Evolutionary conservation across 2,113 vertebrate species (phyloP), one percentile per base, ranked within the genome.

Genomic region (Pedionomus torquatus): DNA sequence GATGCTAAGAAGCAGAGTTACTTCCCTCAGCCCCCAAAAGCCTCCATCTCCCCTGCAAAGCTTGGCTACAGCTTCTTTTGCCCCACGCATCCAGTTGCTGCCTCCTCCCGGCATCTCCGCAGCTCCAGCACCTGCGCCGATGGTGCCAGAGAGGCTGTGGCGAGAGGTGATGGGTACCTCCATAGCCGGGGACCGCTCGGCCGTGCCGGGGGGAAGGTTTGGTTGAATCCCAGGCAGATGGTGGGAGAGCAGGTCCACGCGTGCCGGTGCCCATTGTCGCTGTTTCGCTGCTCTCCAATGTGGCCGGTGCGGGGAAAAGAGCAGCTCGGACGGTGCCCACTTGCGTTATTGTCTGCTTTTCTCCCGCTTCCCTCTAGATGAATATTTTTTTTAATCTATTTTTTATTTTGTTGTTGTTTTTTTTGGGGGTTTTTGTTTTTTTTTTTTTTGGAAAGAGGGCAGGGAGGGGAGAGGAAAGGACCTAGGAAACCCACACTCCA

Each of bases 281-380:
- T 55, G 37, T 48, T 52, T 49, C 3, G 15, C 94, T n/a, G 84
- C 66, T 43, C 69, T 72, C 44, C 14, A 49, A 86, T 28, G 78
- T 5, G 5, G 30, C 49, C 2, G 5, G n/a, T 1, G 39, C 23
- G 7, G 93, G 90, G 64, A 30, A 58, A 71, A 76, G 89, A 83
- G 90, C 96, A 86, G 95, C 72, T 43, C 0, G 3, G 33, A 63
- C 94, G 3, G 6, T 83, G 75, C 70, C 51, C 64, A 21, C 79
- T 15, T 63, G 85, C 20, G 35, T 96, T 98, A 94, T 93, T 96
- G 96, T 98, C 98, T 90, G 11, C 97, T 97, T 95, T 95, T 83
- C 95, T 92, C 94, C 84, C 35, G 2, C 93, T 95, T 92, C 96
- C 79, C 68, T 72, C 41, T 64, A 65, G 80, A 66, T 11, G 92